Conservation (phyloP, 2,113 vertebrate genomes). For the Python bivittatus region DNA sequence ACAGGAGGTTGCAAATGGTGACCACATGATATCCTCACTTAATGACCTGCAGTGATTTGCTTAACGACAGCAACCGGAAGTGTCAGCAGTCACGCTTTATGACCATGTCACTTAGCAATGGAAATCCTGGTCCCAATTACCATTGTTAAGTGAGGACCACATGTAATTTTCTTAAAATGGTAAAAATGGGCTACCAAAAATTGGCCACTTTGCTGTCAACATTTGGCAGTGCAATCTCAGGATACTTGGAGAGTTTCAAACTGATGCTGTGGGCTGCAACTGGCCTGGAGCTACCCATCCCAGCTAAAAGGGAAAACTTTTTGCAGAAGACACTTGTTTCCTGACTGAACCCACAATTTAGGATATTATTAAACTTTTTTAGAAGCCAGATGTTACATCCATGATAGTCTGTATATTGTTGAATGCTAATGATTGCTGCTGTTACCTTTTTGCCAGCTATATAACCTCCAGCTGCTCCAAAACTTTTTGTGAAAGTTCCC, state of each 20-base stretch:
- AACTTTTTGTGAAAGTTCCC: slow-evolving; percentile 96
- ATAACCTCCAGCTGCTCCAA: slow-evolving; percentile 88
- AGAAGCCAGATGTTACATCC: not conserved
- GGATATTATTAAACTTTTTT: not conserved
- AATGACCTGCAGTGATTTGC: not conserved
- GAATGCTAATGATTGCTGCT: not conserved
- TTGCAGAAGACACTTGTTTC: not conserved
- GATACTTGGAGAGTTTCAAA: not conserved
- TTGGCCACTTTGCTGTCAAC: not conserved
- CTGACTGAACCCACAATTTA: too few species aligned
- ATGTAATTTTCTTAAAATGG: not conserved
- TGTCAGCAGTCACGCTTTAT: not conserved
- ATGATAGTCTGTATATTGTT: not conserved
- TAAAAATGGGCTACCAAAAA: not conserved
- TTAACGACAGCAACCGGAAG: not conserved
- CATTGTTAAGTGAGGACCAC: not conserved
- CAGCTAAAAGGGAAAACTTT: not conserved
- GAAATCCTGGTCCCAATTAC: not conserved
- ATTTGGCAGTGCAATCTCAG: not conserved
- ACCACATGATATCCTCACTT: not conserved
- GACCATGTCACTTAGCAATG: too few species aligned
- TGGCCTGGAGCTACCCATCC: not conserved
- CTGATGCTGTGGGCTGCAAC: not conserved
- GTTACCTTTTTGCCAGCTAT: slow-evolving; percentile 91
- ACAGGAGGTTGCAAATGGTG: not conserved